Base-by-base conservation (phyloP, 2,888 invertebrate species). In the Phyllotreta striolata region DNA sequence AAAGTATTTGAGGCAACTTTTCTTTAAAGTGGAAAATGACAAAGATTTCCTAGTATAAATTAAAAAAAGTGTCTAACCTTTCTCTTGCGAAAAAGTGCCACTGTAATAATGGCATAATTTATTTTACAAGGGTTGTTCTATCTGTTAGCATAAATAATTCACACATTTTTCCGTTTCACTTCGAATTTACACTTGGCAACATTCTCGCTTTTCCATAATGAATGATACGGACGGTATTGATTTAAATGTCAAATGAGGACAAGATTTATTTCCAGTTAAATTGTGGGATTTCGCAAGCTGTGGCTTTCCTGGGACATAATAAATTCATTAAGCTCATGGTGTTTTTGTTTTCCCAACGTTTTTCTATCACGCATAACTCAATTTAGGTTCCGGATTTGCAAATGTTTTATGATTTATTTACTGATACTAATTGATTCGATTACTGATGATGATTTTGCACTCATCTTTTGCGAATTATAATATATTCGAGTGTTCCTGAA, bases 151-250 rank as follows among this genome's bases (percentile, higher is more conserved):
- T 64, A 56, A 64, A 64, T 64, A 51, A 64, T 61, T 61, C 61
- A 54, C 40, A 9, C 38, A 12, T 62, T 56, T 61, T 64, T 38
- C 61, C 14, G 24, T 63, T 63, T 55, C 46, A 37, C 51, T 55
- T 63, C 44, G 54, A 54, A 52, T 63, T 63, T 58, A 63, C 58
- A 63, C 57, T 63, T 58, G 58, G 63, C 63, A 63, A 63, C 58
- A 63, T 55, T 59, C 58, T 38, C 59, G 49, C 47, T 46, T 63
- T 47, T 59, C 55, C 51, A 63, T 59, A 59, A 63, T 63, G 55
- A 59, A 63, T 63, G 55, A 59, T 63, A 63, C 58, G 55, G 49
- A 39, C 49, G 38, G 63, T 63, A 63, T 63, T 46, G 63, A 63
- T 63, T 63, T 55, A 41, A 41, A 58, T 55, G 63, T 59, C 63